phyloP scores from a whole-genome alignment of 2,888 invertebrate genomes.

The Drosophila maculinotata region DNA sequence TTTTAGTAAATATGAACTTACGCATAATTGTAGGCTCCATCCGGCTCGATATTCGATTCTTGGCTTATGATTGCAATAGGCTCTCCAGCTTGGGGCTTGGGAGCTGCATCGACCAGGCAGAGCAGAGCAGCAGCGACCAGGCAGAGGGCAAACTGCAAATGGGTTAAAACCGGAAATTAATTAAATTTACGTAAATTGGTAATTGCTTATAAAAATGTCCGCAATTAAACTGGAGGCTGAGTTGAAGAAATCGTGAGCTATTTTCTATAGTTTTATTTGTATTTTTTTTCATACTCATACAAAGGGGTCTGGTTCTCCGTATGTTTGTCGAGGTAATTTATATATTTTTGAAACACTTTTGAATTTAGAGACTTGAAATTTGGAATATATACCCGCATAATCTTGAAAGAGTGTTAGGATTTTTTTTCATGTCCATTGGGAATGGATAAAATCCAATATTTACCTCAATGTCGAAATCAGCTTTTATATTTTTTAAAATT shows the following conservation, averaged over 20 bases:
- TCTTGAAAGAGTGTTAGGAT: too few relatives aligned
- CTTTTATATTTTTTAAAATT: too few relatives aligned
- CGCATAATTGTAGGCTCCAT: slow-evolving; percentile 91
- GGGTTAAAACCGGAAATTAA: slow-evolving; percentile 56
- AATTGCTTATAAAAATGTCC: slow-evolving; percentile 56
- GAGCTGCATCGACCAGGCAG: slow-evolving; percentile 86
- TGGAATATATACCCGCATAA: too few relatives aligned
- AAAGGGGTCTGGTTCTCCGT: neutral
- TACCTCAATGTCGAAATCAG: too few relatives aligned
- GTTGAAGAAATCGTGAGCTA: slow-evolving; percentile 40
- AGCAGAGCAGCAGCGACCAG: slow-evolving; percentile 76
- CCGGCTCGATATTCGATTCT: slow-evolving; percentile 89
- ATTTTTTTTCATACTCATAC: slow-evolving; percentile 11
- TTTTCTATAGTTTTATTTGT: slow-evolving; percentile 5
- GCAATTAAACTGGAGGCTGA: slow-evolving; percentile 34
- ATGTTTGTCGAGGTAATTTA: neutral
- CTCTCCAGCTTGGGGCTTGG: slow-evolving; percentile 87
- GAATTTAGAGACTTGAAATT: too few relatives aligned
- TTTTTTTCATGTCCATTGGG: too few relatives aligned
- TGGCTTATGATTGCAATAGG: slow-evolving; percentile 89
- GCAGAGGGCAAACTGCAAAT: slow-evolving; percentile 80
- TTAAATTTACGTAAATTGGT: slow-evolving; percentile 47
- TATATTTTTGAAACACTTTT: too few relatives aligned
- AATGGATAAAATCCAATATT: too few relatives aligned
- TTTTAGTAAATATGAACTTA: slow-evolving; percentile 78